Percentiles rank a stretch among this genome's conserved stretches.
phyloP scores from a whole-genome alignment of 2,888 invertebrate species.

The Labia minor region DNA sequence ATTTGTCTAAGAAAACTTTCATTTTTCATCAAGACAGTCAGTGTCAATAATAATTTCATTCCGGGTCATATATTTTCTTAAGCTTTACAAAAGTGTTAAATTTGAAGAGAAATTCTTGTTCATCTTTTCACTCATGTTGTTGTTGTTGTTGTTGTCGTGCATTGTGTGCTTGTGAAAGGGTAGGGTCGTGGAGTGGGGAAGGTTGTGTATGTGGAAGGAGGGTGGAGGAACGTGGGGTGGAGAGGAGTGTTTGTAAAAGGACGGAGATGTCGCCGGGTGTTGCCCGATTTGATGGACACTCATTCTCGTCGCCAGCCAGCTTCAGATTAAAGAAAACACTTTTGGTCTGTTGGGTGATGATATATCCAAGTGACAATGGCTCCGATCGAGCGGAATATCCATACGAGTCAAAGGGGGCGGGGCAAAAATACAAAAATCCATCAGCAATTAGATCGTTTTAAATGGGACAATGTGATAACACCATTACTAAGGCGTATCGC shows the following conservation, averaged over 20 bases:
- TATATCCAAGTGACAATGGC: slow-evolving; percentile 1
- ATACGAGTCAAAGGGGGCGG: not conserved
- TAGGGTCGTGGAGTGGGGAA: not conserved
- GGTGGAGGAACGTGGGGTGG: too few relatives aligned
- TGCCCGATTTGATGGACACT: not conserved
- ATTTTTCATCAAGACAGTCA: not conserved
- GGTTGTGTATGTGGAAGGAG: not conserved
- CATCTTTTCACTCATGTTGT: not conserved
- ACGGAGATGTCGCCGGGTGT: not conserved
- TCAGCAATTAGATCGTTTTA: slow-evolving; percentile 1
- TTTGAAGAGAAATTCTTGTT: not conserved
- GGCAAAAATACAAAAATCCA: not conserved
- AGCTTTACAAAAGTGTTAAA: slow-evolving; percentile 6
- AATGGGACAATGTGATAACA: not conserved
- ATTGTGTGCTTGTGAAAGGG: not conserved
- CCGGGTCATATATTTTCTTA: not conserved
- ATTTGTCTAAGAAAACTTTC: not conserved
- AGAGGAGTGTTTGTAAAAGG: not conserved
- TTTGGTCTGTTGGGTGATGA: not conserved
- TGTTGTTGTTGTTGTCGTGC: not conserved
- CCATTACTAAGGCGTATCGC: not conserved
- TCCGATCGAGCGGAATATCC: not conserved
- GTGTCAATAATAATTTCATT: not conserved
- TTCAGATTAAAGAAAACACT: not conserved
- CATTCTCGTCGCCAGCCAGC: not conserved